Evolutionary conservation across 2,113 vertebrate species (phyloP).

Genomic region (Ceyx cyanopectus): DNA sequence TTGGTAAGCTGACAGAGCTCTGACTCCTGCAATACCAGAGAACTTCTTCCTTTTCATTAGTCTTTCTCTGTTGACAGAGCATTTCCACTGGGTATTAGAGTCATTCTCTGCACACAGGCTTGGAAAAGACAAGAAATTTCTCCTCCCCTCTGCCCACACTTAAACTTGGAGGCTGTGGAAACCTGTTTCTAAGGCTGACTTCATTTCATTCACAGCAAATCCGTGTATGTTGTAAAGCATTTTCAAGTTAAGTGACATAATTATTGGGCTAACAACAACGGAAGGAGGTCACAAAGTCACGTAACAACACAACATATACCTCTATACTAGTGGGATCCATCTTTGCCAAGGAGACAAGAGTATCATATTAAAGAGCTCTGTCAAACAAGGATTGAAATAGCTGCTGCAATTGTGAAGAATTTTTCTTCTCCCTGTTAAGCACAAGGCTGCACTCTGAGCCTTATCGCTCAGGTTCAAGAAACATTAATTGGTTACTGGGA

Average conservation of each 20-base stretch:
- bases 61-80: not conserved
- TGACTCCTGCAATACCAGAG: not conserved
- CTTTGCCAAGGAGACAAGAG: not conserved
- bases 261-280: not conserved
- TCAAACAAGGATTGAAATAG: not conserved
- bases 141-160: not conserved
- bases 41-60: constrained; percentile 13
- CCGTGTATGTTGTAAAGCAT: not conserved
- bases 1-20: not conserved
- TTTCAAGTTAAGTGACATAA: constrained; percentile 12
- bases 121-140: not conserved
- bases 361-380: not conserved
- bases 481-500: not conserved
- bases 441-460: not conserved
- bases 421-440: not conserved
- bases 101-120: not conserved
- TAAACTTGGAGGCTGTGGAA: not conserved
- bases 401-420: not conserved
- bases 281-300: not conserved
- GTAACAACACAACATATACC: not conserved
- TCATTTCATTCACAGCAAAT: constrained; percentile 25
- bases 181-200: not conserved
- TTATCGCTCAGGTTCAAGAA: not conserved
- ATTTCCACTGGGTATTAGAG: not conserved
- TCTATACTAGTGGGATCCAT: not conserved